A percentile compares a stretch with the other conserved stretches of the same genome.
Evolutionary conservation across 2,797 vertebrate genomes (phyloP).

Genomic region (Gastrophryne carolinensis): DNA sequence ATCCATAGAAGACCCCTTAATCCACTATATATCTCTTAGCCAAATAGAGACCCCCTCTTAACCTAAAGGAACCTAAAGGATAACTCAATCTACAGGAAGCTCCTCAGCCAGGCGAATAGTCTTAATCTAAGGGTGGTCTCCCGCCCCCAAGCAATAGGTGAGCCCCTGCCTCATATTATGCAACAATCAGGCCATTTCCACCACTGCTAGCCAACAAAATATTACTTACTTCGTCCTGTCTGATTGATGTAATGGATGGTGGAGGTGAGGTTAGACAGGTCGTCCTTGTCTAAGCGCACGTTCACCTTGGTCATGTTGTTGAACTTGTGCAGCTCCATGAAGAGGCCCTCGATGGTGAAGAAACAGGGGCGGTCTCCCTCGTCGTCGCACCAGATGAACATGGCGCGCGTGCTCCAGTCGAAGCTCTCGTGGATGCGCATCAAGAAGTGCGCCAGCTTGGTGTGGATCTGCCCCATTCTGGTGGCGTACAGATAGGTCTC

Average conservation of each 20-base stretch:
- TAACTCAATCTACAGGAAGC: no score
- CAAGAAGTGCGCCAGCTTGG: constrained; percentile 82
- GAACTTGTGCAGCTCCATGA: constrained; percentile 63
- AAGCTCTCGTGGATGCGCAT: constrained; percentile 78
- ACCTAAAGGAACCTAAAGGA: no score
- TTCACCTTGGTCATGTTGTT: constrained; percentile 75
- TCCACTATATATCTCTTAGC: no score
- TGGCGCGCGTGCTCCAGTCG: constrained; percentile 75
- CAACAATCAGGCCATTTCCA: no score
- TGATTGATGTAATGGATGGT: constrained; percentile 73
- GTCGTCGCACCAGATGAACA: constrained; percentile 81
- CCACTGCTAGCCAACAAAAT: no score
- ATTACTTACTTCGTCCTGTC: constrained; percentile 80
- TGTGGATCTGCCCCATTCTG: constrained; percentile 85
- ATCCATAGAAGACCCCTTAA: no score
- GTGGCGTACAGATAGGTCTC: constrained; percentile 76
- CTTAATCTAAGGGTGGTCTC: no score
- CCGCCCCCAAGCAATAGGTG: no score
- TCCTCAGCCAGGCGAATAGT: no score
- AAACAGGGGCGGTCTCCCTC: constrained; percentile 81
- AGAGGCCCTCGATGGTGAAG: constrained; percentile 85
- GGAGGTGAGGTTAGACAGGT: constrained; percentile 69
- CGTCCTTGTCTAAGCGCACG: constrained; percentile 71
- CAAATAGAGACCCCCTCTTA: no score
- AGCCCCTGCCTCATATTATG: no score